Evolutionary conservation across 1,140 invertebrate species (phyloP), one percentile per base, ranked within the genome.

Genomic region (Aporrectodea caliginosa): DNA sequence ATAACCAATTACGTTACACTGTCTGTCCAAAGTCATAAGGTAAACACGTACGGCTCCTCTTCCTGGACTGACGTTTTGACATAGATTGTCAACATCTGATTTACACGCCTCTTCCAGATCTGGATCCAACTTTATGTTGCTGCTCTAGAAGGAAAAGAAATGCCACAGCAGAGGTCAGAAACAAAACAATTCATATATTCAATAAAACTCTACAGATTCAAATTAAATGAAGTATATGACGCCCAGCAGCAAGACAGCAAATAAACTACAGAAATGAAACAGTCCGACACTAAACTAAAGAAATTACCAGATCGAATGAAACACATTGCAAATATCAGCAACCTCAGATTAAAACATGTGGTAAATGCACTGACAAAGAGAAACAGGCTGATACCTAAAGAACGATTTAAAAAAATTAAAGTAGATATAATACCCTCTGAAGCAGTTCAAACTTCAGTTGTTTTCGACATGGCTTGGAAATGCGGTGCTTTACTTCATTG

Each of bases 401-500:
- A 31, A 22, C 34, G 16, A 12, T 58, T 2, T 70, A n/a, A 12
- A 22, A 12, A 76, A 1, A n/a, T 29, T n/a, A 74, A 35, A 22
- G 14, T 1, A 16, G 35, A 14, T 1, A 30, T 35, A 84, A 83
- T 81, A 88, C 87, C 81, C 88, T 84, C 79, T 96, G 94, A 83
- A 97, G 93, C 29, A 98, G 89, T 86, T 98, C 96, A 91, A 93
- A 71, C 74, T 87, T 84, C 2, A 98, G 88, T 87, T 98, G 95
- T 84, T 94, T 93, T 34, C 95, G 91, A 86, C 96, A 98, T 30
- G 93, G 92, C 85, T 93, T 94, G 12, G 92, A 91, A 82, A 98
- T 92, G 82, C 92, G 91, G 82, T 93, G 94, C 35, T 83, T 80
- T 16, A 77, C 72, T 12, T 88, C 86, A 30, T 82, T 6, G 70